Conservation (phyloP, 2,888 invertebrate species). For the Philereme transversata region DNA sequence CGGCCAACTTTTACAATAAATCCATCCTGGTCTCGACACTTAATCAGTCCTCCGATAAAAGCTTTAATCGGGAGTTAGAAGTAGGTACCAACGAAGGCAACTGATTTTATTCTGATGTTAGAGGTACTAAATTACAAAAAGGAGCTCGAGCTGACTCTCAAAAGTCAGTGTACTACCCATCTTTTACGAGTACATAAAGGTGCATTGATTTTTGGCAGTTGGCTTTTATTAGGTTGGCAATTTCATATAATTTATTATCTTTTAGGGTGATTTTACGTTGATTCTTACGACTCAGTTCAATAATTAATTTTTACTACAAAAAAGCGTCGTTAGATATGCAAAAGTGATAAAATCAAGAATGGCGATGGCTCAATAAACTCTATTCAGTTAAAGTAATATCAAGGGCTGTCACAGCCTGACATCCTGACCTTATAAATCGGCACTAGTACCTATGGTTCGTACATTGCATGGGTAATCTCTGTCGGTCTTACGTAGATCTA, state of each 20-base stretch:
- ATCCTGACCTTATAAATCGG: no score
- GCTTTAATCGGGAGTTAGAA: slow-evolving; percentile 80
- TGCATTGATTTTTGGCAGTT: slow-evolving; percentile 18
- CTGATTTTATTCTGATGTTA: slow-evolving; percentile 63
- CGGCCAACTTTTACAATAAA: slow-evolving; percentile 84
- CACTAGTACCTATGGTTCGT: no score
- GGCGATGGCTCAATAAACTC: no score
- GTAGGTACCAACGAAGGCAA: slow-evolving; percentile 66
- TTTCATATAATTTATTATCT: slow-evolving; percentile 14
- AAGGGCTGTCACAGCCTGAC: no score
- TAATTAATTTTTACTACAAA: background rate
- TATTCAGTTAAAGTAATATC: no score
- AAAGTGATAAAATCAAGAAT: no score
- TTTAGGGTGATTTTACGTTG: slow-evolving; percentile 15
- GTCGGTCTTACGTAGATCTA: slow-evolving; percentile 19
- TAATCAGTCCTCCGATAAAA: slow-evolving; percentile 83
- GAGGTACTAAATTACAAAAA: slow-evolving; percentile 63
- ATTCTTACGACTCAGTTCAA: slow-evolving; percentile 12
- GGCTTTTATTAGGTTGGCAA: slow-evolving; percentile 14
- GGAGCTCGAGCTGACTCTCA: slow-evolving; percentile 47
- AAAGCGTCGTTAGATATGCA: no score
- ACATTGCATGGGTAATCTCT: slow-evolving; percentile 3
- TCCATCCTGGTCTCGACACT: slow-evolving; percentile 81
- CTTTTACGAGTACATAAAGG: slow-evolving; percentile 1
- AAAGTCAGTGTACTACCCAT: slow-evolving; percentile 33